phyloP scores from a whole-genome alignment of 2,888 invertebrate species.

The Drosophila ustulata region DNA sequence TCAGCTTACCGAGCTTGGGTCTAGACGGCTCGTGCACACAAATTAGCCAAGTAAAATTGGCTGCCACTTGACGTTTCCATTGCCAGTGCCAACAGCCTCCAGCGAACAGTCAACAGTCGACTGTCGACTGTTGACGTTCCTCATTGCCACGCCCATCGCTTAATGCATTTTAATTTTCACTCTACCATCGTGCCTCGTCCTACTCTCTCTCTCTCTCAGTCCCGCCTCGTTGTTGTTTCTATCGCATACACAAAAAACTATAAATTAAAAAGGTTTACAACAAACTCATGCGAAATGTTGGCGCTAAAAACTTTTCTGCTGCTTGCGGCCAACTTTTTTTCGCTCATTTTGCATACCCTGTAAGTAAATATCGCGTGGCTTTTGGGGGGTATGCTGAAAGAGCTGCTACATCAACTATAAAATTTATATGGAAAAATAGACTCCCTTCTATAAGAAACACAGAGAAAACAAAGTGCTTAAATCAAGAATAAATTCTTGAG shows the following conservation, averaged over 20 bases:
- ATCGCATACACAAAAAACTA: conserved; percentile 50
- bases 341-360: conserved; percentile 31
- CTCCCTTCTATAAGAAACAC: too few species aligned
- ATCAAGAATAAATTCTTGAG: too few species aligned
- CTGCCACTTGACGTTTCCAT: conserved; percentile 58
- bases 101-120: background rate
- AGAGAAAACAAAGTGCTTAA: too few species aligned
- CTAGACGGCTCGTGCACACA: conserved; percentile 58
- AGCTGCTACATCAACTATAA: too few species aligned
- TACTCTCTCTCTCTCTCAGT: background rate
- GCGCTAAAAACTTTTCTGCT: conserved; percentile 32
- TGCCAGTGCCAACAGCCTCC: background rate
- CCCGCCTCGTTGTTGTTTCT: background rate
- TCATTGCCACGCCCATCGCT: conserved; percentile 40
- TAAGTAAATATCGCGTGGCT: background rate
- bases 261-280: conserved; percentile 64
- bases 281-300: conserved; percentile 52
- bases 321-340: conserved; percentile 23
- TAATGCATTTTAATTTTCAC: conserved; percentile 72
- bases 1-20: background rate
- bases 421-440: too few species aligned
- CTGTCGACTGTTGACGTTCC: background rate
- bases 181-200: conserved; percentile 10
- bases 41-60: conserved; percentile 77
- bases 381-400: too few species aligned